These are phyloP conservation scores for Lineus longissimus DNA, from an alignment of 1,140 invertebrate species.

Conservation along the genomic window DNA sequence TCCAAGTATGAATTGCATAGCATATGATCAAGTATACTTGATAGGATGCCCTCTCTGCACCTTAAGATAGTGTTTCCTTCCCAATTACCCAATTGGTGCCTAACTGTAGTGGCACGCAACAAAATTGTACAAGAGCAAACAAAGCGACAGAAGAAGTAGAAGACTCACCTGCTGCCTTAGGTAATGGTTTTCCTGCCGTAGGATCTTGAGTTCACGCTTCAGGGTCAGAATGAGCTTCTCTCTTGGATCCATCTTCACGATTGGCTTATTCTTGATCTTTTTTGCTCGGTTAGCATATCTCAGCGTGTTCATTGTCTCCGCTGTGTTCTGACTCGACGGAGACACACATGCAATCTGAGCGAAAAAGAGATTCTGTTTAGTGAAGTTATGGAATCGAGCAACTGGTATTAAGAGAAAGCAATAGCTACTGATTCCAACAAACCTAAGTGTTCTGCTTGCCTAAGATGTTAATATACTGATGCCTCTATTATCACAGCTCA, in stretches of 20 bases:
- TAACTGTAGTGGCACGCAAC: too few species aligned
- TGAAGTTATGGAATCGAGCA: conserved; percentile 4
- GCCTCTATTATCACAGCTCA: too few species aligned
- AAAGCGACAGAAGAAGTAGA: background rate
- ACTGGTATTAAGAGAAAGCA: background rate
- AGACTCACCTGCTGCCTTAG: conserved; percentile 45
- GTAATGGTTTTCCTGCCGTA: conserved; percentile 51
- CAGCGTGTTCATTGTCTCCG: conserved; percentile 51
- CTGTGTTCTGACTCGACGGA: conserved; percentile 42
- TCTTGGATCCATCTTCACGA: conserved; percentile 77
- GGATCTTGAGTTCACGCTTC: conserved; percentile 69
- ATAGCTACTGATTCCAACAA: background rate
- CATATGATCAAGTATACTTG: too few species aligned
- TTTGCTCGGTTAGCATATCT: conserved; percentile 52
- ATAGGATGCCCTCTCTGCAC: too few species aligned
- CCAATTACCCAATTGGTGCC: too few species aligned
- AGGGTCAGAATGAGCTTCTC: conserved; percentile 86
- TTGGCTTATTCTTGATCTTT: conserved; percentile 50
- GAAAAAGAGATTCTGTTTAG: conserved; percentile 2
- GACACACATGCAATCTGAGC: conserved; percentile 52
- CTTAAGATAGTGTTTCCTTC: too few species aligned
- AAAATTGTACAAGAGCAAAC: too few species aligned
- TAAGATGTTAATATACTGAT: too few species aligned
- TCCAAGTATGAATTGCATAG: too few species aligned
- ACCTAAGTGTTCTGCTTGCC: background rate